Conservation (phyloP, 2,888 invertebrate genomes). For the Tromatobia lineatoria region DNA sequence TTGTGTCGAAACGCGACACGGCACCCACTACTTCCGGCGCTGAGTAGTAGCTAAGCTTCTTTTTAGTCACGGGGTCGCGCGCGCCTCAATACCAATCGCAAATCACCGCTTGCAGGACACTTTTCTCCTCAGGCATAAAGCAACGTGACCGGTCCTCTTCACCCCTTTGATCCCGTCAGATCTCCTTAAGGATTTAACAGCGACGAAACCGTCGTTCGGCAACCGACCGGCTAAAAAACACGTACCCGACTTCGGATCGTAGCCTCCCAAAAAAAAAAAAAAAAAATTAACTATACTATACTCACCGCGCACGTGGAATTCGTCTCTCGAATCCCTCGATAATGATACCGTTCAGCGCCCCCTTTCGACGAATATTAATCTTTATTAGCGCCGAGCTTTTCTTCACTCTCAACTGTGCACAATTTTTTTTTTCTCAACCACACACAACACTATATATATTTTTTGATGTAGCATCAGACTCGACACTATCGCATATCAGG, state of each 20-base stretch:
- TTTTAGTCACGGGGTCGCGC: slow-evolving; percentile 61
- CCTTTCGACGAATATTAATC: slow-evolving; percentile 11
- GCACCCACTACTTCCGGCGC: slow-evolving; percentile 74
- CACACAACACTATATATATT: slow-evolving; percentile 3
- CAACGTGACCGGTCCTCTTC: neutral
- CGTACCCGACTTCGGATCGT: neutral
- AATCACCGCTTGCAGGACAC: slow-evolving; percentile 63
- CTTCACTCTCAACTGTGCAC: neutral
- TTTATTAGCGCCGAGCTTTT: neutral
- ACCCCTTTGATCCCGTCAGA: slow-evolving; percentile 4
- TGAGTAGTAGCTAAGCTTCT: slow-evolving; percentile 63
- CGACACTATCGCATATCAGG: slow-evolving; percentile 55
- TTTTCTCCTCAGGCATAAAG: slow-evolving; percentile 75
- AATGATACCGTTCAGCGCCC: slow-evolving; percentile 36
- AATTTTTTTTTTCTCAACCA: neutral
- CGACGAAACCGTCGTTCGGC: slow-evolving; percentile 32
- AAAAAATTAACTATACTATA: neutral
- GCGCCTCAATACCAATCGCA: slow-evolving; percentile 52
- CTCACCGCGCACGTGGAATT: slow-evolving; percentile 8
- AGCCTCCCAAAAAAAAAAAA: neutral
- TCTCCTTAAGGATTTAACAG: slow-evolving; percentile 5
- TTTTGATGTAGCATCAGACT: slow-evolving; percentile 39
- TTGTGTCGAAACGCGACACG: slow-evolving; percentile 28
- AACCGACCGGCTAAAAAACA: neutral
- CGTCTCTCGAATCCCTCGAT: slow-evolving; percentile 43